Evolutionary conservation across 2,888 invertebrate genomes (phyloP).

Genomic region (Polyploca ridens): DNA sequence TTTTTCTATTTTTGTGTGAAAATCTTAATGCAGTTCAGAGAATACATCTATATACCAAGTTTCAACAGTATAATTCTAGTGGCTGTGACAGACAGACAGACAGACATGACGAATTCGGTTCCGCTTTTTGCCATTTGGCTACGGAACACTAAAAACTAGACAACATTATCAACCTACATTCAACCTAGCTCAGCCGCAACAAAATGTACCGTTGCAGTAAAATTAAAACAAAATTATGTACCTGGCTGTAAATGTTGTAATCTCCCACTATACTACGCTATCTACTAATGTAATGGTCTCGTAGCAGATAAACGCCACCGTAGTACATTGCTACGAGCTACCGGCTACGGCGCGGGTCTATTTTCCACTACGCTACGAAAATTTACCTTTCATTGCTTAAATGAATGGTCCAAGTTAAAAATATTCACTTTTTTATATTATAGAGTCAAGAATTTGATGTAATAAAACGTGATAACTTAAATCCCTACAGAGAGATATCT

Average conservation of each 20-base stretch:
- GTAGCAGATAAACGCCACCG: conserved; percentile 2
- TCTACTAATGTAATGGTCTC: conserved; percentile 3
- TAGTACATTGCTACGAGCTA: conserved; percentile 7
- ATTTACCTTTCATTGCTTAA: background rate
- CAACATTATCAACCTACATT: background rate
- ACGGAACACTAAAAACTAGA: no score
- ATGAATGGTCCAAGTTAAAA: background rate
- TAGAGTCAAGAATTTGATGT: background rate
- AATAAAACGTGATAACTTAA: no score
- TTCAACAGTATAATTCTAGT: no score
- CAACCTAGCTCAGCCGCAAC: background rate
- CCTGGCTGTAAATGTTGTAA: background rate
- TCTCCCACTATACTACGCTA: background rate
- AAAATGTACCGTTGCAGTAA: background rate
- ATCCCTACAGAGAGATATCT: no score
- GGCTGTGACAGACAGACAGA: no score
- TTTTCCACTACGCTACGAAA: background rate
- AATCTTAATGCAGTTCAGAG: no score
- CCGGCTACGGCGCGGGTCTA: conserved; percentile 1
- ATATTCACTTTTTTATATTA: background rate
- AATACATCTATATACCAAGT: no score
- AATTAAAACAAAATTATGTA: background rate
- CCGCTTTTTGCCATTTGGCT: no score
- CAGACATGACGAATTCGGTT: no score
- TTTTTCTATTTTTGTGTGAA: no score